Evolutionary conservation across 2,113 vertebrate genomes (phyloP), one percentile per base, ranked within the genome.

Genomic region (Crotalus tigris): DNA sequence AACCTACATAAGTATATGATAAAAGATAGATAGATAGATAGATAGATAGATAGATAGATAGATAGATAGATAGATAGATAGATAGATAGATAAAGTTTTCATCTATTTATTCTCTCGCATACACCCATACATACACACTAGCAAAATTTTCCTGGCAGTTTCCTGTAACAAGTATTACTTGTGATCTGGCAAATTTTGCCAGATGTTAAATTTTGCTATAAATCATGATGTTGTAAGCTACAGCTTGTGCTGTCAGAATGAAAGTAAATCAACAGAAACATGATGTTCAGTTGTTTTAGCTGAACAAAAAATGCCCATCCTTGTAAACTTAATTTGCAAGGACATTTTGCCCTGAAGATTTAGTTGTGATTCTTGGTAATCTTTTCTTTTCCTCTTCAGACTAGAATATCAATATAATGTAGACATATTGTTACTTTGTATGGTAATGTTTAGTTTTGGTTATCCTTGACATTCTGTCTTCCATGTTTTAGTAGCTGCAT

Each of bases 181-280:
- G 6, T 29, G 39, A 75, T 90, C 75, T 39, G 29, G 6, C 44
- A 90, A 51, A 55, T 17, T 53, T 29, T 29, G 33, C 69, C 69
- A 90, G 92, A 92, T 51, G 53, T 26, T 89, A 53, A 39, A 13
- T 49, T 23, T 55, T 29, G 44, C 17, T 61, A 29, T 87, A 51
- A 81, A 51, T 57, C 24, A 87, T 53, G 44, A 58, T 13, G 17
- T 29, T 81, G 49, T 55, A 58, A 92, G 64, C 64, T 44, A 51
- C 64, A 92, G 19, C 54, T 51, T 85, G 88, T 33, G 39, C 26
- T 58, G 29, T 85, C 64, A 88, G 33, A 53, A 19, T 12, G 6
- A 90, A 92, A 92, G 15, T 51, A 69, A 89, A 75, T 92, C 6
- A 59, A 89, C 81, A 89, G 23, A 33, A 89, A 24, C 39, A 85